A percentile compares a stretch with the other conserved stretches of the same genome.
phyloP scores from a whole-genome alignment of 2,797 vertebrate genomes.

The Lepidocolaptes lacrymiger region DNA sequence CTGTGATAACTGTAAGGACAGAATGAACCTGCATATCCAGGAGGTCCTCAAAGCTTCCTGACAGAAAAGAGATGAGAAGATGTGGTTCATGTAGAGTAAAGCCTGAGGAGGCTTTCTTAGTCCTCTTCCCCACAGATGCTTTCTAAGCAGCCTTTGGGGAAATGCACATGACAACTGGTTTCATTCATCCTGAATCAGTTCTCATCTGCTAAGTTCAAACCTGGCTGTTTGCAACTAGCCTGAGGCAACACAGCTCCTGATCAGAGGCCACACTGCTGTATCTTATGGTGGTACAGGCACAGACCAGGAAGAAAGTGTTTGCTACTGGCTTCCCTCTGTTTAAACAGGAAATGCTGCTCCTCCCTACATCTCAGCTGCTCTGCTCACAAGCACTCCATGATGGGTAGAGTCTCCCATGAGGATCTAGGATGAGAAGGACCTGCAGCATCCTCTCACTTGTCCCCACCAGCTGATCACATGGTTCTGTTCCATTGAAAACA shows the following conservation, averaged over 20 bases:
- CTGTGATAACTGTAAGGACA: background rate
- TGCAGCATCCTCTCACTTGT: background rate
- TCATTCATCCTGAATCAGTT: background rate
- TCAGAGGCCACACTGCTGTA: background rate
- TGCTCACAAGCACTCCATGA: background rate
- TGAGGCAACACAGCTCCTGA: background rate
- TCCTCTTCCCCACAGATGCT: background rate
- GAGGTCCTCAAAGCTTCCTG: background rate
- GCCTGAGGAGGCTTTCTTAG: background rate
- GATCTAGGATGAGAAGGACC: background rate
- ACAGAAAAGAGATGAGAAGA: background rate
- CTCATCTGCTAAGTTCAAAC: background rate
- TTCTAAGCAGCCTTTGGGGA: background rate
- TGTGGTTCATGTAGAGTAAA: background rate
- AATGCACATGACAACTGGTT: background rate
- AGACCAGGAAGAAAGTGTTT: background rate
- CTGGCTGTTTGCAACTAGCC: background rate
- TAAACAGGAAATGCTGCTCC: background rate
- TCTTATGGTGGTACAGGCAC: background rate
- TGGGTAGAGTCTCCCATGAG: background rate
- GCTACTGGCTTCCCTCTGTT: background rate
- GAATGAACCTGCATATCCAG: background rate
- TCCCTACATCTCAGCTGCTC: background rate
- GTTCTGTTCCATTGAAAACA: background rate
- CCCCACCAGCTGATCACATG: background rate